phyloP scores from a whole-genome alignment of 2,888 invertebrate species.

The Xiphydria camelus region DNA sequence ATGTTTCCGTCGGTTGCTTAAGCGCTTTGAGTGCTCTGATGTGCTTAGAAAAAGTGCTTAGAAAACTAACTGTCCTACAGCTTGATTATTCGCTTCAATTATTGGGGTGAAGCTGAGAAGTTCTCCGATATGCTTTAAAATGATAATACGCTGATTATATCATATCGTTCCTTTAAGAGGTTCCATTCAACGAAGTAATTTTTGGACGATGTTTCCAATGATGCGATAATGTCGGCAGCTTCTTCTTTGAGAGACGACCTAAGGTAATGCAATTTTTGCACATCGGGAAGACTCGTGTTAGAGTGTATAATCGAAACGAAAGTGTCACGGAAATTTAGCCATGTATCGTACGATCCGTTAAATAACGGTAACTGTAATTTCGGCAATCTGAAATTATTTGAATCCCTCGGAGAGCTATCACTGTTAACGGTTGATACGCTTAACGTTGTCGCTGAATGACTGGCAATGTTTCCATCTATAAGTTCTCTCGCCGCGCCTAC shows the following conservation, averaged over 20 bases:
- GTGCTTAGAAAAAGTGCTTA: neutral
- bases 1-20: neutral
- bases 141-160: slow-evolving; percentile 1
- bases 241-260: neutral
- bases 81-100: neutral
- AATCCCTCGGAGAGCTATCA: too few species aligned
- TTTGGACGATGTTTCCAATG: neutral
- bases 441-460: too few species aligned
- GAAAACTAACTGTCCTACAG: neutral
- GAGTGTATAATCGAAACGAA: too few species aligned
- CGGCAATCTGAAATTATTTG: too few species aligned
- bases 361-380: too few species aligned
- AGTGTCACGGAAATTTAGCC: too few species aligned
- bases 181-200: neutral
- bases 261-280: too few species aligned
- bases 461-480: too few species aligned
- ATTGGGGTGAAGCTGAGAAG: slow-evolving; percentile 1
- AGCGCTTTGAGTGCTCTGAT: neutral
- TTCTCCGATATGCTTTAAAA: neutral
- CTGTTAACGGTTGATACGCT: too few species aligned
- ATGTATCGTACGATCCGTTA: too few species aligned
- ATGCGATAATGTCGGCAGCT: neutral
- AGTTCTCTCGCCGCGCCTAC: too few species aligned
- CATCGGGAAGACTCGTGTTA: too few species aligned
- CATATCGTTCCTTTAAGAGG: neutral